These are phyloP conservation scores for Acestrorhynchus altus DNA, from an alignment of 2,797 vertebrate species.

Conservation along the genomic window DNA sequence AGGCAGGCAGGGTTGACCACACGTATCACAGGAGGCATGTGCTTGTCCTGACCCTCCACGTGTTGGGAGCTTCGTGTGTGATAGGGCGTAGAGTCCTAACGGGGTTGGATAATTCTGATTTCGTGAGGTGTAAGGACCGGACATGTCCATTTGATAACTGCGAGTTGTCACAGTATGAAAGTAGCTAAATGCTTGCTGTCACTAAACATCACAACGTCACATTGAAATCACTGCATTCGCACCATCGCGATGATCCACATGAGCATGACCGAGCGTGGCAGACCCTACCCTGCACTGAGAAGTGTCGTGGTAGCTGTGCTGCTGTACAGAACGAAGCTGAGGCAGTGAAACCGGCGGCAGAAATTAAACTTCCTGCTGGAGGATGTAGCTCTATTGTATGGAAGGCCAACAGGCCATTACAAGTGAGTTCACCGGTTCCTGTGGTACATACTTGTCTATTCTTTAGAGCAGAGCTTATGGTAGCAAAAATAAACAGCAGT, in stretches of 20 bases:
- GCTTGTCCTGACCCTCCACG: too few species aligned
- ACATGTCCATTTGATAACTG: too few species aligned
- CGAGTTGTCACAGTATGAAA: too few species aligned
- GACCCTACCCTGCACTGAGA: not conserved
- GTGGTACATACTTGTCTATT: not conserved
- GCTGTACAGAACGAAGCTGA: not conserved
- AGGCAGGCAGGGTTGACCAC: too few species aligned
- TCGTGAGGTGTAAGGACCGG: too few species aligned
- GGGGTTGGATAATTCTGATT: too few species aligned
- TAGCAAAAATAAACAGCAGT: constrained; percentile 26
- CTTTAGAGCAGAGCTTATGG: constrained; percentile 10
- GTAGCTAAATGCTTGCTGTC: too few species aligned
- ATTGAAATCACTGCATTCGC: not conserved
- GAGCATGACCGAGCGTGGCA: not conserved
- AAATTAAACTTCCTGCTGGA: constrained; percentile 65
- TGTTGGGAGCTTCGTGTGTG: too few species aligned
- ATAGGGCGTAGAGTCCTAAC: too few species aligned
- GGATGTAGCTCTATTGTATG: constrained; percentile 67
- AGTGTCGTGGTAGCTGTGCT: not conserved
- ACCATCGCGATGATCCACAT: not conserved
- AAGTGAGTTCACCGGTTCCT: constrained; percentile 17
- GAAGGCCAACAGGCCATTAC: constrained; percentile 53
- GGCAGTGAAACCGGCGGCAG: constrained; percentile 9
- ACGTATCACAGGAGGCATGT: too few species aligned
- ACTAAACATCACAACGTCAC: too few species aligned